Conservation (phyloP, 2,797 vertebrate species). For the Hippocampus kuda region DNA sequence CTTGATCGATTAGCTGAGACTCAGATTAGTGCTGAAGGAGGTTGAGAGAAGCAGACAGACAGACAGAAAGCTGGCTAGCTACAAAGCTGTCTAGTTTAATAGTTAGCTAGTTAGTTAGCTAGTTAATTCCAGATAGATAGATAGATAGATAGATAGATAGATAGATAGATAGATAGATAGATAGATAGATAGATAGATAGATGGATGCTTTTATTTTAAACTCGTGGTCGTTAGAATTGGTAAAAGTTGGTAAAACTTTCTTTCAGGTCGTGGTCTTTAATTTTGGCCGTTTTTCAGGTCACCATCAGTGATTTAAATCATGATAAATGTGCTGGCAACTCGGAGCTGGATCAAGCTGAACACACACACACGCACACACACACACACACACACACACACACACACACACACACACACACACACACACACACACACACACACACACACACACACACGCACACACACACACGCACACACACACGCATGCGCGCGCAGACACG, state of each 20-base stretch:
- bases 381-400: neutral
- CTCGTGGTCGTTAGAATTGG: neutral
- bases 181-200: neutral
- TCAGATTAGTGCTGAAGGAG: no score
- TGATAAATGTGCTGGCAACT: constrained; percentile 39
- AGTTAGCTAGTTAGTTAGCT: no score
- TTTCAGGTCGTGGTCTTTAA: constrained; percentile 7
- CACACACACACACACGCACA: neutral
- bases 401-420: neutral
- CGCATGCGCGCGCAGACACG: neutral
- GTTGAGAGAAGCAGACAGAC: no score
- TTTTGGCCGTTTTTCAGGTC: constrained; percentile 15
- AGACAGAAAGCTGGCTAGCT: no score
- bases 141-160: no score
- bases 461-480: neutral
- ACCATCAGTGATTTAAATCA: constrained; percentile 38
- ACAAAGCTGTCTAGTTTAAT: neutral
- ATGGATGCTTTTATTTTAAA: neutral
- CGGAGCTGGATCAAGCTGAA: constrained; percentile 19
- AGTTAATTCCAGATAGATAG: no score
- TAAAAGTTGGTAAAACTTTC: constrained; percentile 1
- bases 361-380: neutral
- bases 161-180: neutral
- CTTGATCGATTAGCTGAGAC: no score
- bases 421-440: neutral